A percentile compares a stretch with the other conserved stretches of the same genome.
Evolutionary conservation across 2,113 vertebrate species (phyloP).

Genomic region (Poecile atricapillus): DNA sequence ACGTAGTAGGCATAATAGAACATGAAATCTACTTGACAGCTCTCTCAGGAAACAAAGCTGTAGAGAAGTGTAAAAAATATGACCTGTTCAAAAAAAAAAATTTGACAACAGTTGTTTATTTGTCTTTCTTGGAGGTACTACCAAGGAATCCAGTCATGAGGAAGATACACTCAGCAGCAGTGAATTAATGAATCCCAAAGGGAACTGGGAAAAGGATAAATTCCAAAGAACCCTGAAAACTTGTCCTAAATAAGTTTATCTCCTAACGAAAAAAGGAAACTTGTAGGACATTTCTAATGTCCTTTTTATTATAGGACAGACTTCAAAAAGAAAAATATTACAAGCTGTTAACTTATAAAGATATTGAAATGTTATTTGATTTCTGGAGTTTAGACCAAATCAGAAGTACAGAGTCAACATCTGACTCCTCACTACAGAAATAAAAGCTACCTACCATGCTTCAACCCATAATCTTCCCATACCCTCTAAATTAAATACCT

Average conservation of each 20-base stretch:
- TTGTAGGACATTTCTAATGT: background rate
- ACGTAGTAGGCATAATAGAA: background rate
- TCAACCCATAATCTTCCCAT: background rate
- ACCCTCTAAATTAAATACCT: background rate
- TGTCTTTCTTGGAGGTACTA: background rate
- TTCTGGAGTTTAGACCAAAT: background rate
- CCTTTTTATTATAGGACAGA: background rate
- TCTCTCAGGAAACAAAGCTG: background rate
- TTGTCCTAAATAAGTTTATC: background rate
- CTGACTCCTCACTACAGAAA: background rate
- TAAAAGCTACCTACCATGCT: background rate
- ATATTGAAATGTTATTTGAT: background rate
- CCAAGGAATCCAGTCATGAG: background rate
- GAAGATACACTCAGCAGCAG: background rate
- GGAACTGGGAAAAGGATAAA: background rate
- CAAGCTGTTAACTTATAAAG: background rate
- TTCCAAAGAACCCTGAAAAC: background rate
- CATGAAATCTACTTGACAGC: background rate
- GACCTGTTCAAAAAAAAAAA: background rate
- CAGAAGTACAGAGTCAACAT: background rate
- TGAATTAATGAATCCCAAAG: constrained; percentile 1
- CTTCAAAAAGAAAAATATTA: background rate
- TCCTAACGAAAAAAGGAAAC: background rate
- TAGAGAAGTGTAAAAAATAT: background rate
- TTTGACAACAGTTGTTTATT: background rate